These are phyloP conservation scores for Bradypodion pumilum DNA, from an alignment of 2,797 vertebrate species.

Conservation along the genomic window DNA sequence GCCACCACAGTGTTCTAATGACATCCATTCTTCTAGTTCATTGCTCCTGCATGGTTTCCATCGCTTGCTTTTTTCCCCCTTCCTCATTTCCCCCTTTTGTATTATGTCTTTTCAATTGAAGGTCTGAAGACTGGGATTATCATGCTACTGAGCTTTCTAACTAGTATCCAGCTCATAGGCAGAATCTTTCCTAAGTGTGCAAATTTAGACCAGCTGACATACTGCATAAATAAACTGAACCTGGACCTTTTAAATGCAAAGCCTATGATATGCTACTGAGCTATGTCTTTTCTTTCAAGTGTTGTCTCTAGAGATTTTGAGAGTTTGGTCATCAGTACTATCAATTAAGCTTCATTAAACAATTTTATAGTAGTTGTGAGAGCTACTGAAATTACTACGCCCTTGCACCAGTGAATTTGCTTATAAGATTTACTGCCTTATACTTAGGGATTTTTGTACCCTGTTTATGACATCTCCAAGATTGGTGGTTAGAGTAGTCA, in stretches of 20 bases:
- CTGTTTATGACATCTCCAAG: slow-evolving; percentile 30
- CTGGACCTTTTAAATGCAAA: neutral
- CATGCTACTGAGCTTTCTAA: neutral
- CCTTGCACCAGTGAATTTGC: neutral
- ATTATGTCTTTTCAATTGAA: neutral
- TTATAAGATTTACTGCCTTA: slow-evolving; percentile 2
- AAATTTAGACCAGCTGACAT: neutral
- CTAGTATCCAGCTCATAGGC: no score
- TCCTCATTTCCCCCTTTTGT: neutral
- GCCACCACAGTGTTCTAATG: no score
- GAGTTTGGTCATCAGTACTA: neutral
- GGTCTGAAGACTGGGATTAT: neutral
- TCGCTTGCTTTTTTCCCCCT: neutral
- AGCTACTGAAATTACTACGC: neutral
- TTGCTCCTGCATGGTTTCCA: no score
- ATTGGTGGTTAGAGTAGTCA: slow-evolving; percentile 12
- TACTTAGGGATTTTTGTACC: neutral
- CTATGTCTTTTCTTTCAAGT: neutral
- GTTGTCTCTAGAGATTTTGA: neutral
- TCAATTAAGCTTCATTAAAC: neutral
- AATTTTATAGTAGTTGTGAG: neutral
- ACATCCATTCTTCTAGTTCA: no score
- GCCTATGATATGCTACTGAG: neutral
- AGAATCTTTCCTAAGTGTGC: neutral
- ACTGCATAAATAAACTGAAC: neutral